Conservation (phyloP, 2,797 vertebrate genomes). For the Hozukius guyotensis region DNA sequence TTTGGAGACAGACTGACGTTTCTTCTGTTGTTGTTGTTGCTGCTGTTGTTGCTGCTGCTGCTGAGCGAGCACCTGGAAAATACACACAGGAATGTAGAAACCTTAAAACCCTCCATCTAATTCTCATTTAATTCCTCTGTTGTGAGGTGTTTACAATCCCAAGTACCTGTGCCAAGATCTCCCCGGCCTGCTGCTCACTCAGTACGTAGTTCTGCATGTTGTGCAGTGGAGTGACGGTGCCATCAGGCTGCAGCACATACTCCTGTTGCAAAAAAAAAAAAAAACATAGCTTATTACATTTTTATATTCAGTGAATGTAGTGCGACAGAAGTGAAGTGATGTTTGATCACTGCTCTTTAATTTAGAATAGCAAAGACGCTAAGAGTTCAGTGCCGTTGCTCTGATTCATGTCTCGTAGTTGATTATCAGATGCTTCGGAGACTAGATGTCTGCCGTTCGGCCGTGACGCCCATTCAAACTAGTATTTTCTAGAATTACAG, state of each 20-base stretch:
- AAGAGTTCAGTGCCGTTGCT: not conserved
- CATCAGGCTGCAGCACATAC: conserved; percentile 85
- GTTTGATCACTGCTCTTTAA: not conserved
- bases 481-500: not conserved
- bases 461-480: not conserved
- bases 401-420: not conserved
- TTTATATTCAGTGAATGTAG: not conserved
- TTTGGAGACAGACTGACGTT: conserved; percentile 60
- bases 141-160: not conserved
- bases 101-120: not conserved
- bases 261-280: conserved; percentile 67
- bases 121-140: conserved; percentile 3
- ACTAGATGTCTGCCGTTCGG: not conserved
- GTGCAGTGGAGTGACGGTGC: conserved; percentile 82
- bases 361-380: not conserved
- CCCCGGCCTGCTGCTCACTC: conserved; percentile 86
- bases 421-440: not conserved
- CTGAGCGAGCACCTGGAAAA: conserved; percentile 79
- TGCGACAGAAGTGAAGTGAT: not conserved
- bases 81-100: not conserved
- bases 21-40: conserved; percentile 66
- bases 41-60: conserved; percentile 68
- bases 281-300: too few species aligned
- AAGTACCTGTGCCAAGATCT: conserved; percentile 85
- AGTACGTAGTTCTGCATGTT: conserved; percentile 85